These are phyloP conservation scores for Limonius californicus DNA, from an alignment of 1,140 invertebrate genomes.

Conservation along the genomic window DNA sequence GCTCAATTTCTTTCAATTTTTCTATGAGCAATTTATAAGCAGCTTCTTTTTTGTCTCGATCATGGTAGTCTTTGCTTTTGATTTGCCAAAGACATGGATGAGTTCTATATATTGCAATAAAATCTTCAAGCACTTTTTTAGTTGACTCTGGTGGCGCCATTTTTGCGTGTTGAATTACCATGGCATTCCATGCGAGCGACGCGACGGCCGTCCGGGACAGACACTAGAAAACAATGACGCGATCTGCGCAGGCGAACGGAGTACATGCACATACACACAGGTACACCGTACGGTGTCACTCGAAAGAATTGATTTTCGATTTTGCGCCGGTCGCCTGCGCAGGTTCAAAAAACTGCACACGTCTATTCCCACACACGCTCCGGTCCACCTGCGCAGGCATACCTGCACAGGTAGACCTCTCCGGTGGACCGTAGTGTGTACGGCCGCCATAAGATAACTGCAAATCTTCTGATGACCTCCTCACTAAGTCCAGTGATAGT, in stretches of 20 bases:
- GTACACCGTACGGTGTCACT: constrained; percentile 27
- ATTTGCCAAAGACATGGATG: constrained; percentile 38
- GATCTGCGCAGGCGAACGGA: constrained; percentile 32
- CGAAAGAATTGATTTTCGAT: constrained; percentile 28
- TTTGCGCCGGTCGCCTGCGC: constrained; percentile 22
- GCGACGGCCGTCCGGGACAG: constrained; percentile 6
- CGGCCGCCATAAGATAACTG: too few species aligned
- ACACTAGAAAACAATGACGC: constrained; percentile 17
- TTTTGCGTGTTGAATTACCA: too few species aligned
- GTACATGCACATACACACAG: constrained; percentile 27
- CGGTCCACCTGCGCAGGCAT: not conserved
- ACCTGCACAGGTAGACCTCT: not conserved
- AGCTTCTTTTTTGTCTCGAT: constrained; percentile 35
- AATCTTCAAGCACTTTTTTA: constrained; percentile 16
- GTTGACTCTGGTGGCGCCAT: not conserved
- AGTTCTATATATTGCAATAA: constrained; percentile 37
- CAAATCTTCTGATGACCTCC: too few species aligned
- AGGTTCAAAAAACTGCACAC: not conserved
- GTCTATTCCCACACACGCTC: not conserved
- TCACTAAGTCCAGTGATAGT: too few species aligned
- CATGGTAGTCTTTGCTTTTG: constrained; percentile 37
- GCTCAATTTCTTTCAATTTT: constrained; percentile 37
- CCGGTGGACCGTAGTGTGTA: too few species aligned
- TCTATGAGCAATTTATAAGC: constrained; percentile 34
- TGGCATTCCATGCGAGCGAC: constrained; percentile 17